Evolutionary conservation across 2,797 vertebrate species (phyloP).

Genomic region (Microhierax caerulescens): DNA sequence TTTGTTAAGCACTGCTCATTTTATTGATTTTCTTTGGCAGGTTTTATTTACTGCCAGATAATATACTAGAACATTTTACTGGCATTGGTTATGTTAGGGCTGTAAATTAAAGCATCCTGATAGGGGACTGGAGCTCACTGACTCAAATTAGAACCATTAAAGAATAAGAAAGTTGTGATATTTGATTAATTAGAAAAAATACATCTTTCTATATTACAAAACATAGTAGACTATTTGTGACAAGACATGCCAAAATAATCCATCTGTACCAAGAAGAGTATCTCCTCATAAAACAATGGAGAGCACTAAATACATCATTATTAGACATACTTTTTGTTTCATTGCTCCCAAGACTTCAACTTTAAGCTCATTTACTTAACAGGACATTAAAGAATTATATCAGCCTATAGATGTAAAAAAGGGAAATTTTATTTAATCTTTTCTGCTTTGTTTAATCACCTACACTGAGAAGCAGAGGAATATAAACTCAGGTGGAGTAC

Average conservation of each 20-base stretch:
- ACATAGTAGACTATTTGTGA: background rate
- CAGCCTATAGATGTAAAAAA: background rate
- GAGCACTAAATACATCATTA: background rate
- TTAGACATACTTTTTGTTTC: background rate
- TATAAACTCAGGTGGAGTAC: background rate
- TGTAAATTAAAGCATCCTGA: background rate
- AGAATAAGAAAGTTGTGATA: background rate
- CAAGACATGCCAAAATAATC: background rate
- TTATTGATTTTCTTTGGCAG: conserved; percentile 28
- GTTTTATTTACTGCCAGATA: conserved; percentile 49
- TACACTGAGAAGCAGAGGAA: background rate
- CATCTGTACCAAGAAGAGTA: background rate
- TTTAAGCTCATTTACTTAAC: background rate
- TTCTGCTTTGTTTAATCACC: conserved; percentile 18
- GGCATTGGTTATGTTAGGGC: background rate
- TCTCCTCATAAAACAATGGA: background rate
- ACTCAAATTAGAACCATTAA: background rate
- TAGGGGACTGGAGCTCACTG: background rate
- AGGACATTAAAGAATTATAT: background rate
- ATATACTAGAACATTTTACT: conserved; percentile 35
- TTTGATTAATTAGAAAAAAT: background rate
- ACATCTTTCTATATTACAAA: background rate
- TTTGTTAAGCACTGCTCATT: conserved; percentile 54
- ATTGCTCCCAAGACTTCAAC: background rate
- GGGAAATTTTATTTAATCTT: background rate